Base-by-base conservation (phyloP, 2,888 invertebrate species). In the Cosmopolites sordidus region DNA sequence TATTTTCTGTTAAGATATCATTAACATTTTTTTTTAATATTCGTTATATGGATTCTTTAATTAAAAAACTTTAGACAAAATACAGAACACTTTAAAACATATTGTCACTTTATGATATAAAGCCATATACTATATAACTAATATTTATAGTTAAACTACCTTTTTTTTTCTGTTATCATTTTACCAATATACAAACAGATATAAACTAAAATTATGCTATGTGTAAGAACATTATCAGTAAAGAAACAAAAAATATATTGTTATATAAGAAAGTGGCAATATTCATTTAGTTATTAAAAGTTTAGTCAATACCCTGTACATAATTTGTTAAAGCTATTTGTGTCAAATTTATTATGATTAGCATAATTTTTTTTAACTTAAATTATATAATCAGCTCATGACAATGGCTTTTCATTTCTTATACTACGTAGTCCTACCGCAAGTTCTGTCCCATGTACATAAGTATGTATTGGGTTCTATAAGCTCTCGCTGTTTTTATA, bases 331-430 rank as follows among this genome's bases (percentile, higher is more conserved):
- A 62, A 60, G 61, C 60, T 61, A 55, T 60, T 60, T 60, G 60
- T 62, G 63, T 64, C 62, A 64, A 64, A 64, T 58, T 60, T 62
- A 61, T 62, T 58, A 62, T n/a, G n/a, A n/a, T 60, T 63, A 62
- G 60, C 59, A 61, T 60, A 59, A 60, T 62, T 64, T 63, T 22
- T 61, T 64, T 64, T 62, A 64, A 62, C 60, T 61, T 63, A 59
- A 62, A 63, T 61, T 64, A 64, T 62, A 64, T 58, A 58, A 54
- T 58, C 58, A 48, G 55, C 56, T 49, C 56, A 43, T 56, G 51
- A 22, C 22, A 39, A n/a, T n/a, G n/a, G n/a, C n/a, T n/a, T n/a
- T n/a, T n/a, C n/a, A n/a, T n/a, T n/a, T n/a, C n/a, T n/a, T n/a
- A n/a, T n/a, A n/a, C n/a, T n/a, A n/a, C n/a, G n/a, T n/a, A n/a